These are phyloP conservation scores for Eptatretus burgeri DNA, from an alignment of 2,113 vertebrate species.

Conservation along the genomic window DNA sequence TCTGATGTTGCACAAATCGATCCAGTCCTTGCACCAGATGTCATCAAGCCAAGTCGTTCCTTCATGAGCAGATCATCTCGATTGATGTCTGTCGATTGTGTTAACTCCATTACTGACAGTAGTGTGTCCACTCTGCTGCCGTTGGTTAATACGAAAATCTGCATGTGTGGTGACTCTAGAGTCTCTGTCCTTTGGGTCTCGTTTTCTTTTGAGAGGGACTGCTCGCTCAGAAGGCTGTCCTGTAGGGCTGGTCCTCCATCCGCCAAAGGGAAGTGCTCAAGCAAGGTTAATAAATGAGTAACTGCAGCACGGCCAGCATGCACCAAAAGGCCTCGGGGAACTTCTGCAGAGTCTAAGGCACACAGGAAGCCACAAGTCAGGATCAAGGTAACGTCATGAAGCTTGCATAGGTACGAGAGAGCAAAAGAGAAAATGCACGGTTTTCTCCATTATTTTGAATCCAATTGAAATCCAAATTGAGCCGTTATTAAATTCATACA, in stretches of 20 bases:
- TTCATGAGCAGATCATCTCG: not conserved
- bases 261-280: constrained; percentile 86
- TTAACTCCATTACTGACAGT: constrained; percentile 59
- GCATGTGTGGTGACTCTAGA: constrained; percentile 80
- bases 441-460: no score
- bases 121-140: constrained; percentile 48
- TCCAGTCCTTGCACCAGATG: constrained; percentile 15
- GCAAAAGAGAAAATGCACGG: no score
- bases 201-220: constrained; percentile 38
- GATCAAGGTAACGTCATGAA: no score
- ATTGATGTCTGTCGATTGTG: constrained; percentile 16
- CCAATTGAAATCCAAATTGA: no score
- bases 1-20: no score
- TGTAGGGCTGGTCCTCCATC: constrained; percentile 65
- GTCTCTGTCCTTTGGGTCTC: constrained; percentile 70
- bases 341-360: no score
- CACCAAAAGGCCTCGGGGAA: no score
- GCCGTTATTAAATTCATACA: no score
- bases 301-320: no score
- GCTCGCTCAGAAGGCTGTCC: constrained; percentile 87
- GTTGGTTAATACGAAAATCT: constrained; percentile 74
- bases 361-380: no score
- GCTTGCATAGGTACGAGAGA: no score
- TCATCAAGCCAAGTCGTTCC: constrained; percentile 57
- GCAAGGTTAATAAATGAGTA: constrained; percentile 60